Evolutionary conservation across 1,140 invertebrate species (phyloP), one percentile per base, ranked within the genome.

Genomic region (Myzus persicae): DNA sequence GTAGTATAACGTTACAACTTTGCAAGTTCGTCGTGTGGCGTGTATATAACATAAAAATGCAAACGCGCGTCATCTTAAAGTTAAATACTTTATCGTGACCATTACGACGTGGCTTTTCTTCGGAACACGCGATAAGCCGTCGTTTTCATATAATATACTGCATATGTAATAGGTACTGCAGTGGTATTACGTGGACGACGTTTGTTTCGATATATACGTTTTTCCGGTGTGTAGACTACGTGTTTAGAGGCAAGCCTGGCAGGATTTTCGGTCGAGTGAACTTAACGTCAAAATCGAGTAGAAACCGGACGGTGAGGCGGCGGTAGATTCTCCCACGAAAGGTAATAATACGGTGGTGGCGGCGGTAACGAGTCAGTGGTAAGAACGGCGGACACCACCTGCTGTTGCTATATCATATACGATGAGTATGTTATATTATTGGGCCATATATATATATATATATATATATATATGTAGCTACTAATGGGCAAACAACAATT

Each of bases 261-360:
- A 90, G 89, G 89, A 90, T 90, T 90, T 90, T 90, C 89, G 89
- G 89, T 90, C 89, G 89, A 90, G 89, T 90, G 89, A 40, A 67
- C n/a, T 51, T 54, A n/a, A 90, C 89, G 89, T 90, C 38, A 54
- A 90, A 85, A 85, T 31, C 26, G 7, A 24, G 31, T 20, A 44
- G 26, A 59, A 54, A 90, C 89, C 89, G 51, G 89, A 90, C 89
- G 51, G 42, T 26, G 24, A 22, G 85, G n/a, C 26, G 54, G 40
- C 24, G 5, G 38, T 59, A 42, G 38, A 90, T 67, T 90, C 51
- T 90, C 89, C 51, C 89, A 90, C 89, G 89, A 59, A 67, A 90
- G 36, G 48, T 89, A 89, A 59, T 76, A 76, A 76, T 76, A 76
- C 54, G 89, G 48, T 48, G 31, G 87, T 42, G 46, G 22, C 48